Conservation (phyloP, 2,888 invertebrate species). For the Apoda limacodes region DNA sequence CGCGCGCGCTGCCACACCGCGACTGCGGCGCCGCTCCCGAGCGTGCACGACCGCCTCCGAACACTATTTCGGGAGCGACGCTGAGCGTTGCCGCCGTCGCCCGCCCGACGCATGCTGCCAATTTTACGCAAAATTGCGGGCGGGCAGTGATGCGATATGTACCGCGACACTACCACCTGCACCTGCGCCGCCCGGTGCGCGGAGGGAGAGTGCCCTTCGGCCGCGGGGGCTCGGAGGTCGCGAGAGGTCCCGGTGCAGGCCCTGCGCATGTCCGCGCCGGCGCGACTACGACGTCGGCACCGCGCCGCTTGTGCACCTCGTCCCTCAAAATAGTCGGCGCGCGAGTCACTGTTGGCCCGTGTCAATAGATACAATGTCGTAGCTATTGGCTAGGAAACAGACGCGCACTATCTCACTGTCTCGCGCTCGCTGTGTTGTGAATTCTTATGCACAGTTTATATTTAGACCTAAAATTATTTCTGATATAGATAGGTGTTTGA, state of each 20-base stretch:
- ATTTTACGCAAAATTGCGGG: constrained; percentile 70
- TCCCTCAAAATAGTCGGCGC: constrained; percentile 53
- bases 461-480: constrained; percentile 67
- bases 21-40: constrained; percentile 64
- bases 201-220: not conserved
- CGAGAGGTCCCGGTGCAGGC: constrained; percentile 17
- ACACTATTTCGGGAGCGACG: constrained; percentile 69
- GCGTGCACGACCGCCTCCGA: constrained; percentile 61
- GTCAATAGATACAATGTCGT: constrained; percentile 67
- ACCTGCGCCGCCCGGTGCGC: constrained; percentile 34
- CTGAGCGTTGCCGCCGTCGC: constrained; percentile 58
- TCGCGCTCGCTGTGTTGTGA: constrained; percentile 67
- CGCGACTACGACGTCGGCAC: constrained; percentile 20
- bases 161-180: constrained; percentile 47
- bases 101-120: constrained; percentile 66
- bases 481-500: constrained; percentile 70
- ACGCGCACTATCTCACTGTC: constrained; percentile 68
- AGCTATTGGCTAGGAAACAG: constrained; percentile 66
- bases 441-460: constrained; percentile 68
- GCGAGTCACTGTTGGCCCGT: constrained; percentile 46
- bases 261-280: constrained; percentile 22
- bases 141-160: constrained; percentile 69
- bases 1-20: constrained; percentile 67
- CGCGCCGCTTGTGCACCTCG: constrained; percentile 36
- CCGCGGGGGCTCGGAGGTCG: not conserved